These are phyloP conservation scores for Bombus superbus DNA, from an alignment of 1,140 invertebrate species.

Conservation along the genomic window DNA sequence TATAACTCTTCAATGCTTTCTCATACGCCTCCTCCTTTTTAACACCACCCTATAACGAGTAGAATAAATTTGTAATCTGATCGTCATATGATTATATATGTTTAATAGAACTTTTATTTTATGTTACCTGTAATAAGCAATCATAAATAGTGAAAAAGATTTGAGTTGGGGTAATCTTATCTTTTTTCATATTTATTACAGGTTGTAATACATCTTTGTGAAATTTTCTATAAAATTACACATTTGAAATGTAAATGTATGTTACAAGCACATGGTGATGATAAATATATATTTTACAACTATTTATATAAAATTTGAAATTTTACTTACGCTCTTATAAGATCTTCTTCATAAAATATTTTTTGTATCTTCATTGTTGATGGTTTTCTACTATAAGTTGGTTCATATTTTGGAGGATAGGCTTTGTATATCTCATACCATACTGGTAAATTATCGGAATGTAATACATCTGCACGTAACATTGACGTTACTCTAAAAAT, in stretches of 20 bases:
- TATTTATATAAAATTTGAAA: neutral
- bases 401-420: slow-evolving; percentile 93
- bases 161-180: slow-evolving; percentile 83
- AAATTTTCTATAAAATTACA: slow-evolving; percentile 84
- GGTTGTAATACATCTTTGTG: slow-evolving; percentile 84
- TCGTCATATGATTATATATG: neutral
- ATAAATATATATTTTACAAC: neutral
- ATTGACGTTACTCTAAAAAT: slow-evolving; percentile 89
- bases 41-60: slow-evolving; percentile 41
- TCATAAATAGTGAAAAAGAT: slow-evolving; percentile 85
- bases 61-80: neutral
- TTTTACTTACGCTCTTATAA: slow-evolving; percentile 89
- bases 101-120: slow-evolving; percentile 2
- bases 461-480: slow-evolving; percentile 88
- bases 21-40: slow-evolving; percentile 42
- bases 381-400: slow-evolving; percentile 86
- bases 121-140: slow-evolving; percentile 79
- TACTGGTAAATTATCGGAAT: slow-evolving; percentile 90
- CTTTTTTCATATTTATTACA: slow-evolving; percentile 81
- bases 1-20: slow-evolving; percentile 46
- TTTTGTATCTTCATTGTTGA: slow-evolving; percentile 84
- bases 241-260: neutral
- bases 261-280: neutral
- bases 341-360: slow-evolving; percentile 95
- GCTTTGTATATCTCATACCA: slow-evolving; percentile 95